These are phyloP conservation scores for Gavialis gangeticus DNA, from an alignment of 2,113 vertebrate genomes.

Conservation along the genomic window DNA sequence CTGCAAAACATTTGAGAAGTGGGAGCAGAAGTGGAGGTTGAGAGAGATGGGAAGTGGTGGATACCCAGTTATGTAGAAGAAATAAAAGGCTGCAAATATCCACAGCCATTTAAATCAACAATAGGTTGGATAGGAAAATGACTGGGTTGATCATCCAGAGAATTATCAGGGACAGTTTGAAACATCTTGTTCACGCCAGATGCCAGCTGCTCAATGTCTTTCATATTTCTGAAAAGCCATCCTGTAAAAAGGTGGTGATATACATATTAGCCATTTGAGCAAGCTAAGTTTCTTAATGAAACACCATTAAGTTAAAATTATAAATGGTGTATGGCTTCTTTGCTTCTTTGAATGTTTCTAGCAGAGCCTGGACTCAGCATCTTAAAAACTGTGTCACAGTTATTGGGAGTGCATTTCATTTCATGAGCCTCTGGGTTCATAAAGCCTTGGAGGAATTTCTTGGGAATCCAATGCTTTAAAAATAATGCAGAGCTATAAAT, in stretches of 20 bases:
- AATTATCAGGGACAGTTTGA: not conserved
- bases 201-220: not conserved
- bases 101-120: not conserved
- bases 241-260: not conserved
- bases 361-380: not conserved
- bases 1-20: too few species aligned
- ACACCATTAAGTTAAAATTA: not conserved
- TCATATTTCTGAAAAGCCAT: not conserved
- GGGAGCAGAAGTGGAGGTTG: too few species aligned
- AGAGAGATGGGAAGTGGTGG: not conserved
- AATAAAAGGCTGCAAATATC: not conserved
- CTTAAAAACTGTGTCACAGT: not conserved
- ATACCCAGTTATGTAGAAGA: not conserved
- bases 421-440: too few species aligned
- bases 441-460: not conserved
- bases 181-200: not conserved
- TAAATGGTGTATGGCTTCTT: not conserved
- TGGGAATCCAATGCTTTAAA: not conserved
- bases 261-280: not conserved
- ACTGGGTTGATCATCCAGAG: not conserved
- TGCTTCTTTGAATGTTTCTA: not conserved
- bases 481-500: too few species aligned
- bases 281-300: not conserved
- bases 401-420: not conserved
- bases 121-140: not conserved